Evolutionary conservation across 1,140 invertebrate species (phyloP).

Genomic region (silkworm (Bombyx mori)): DNA sequence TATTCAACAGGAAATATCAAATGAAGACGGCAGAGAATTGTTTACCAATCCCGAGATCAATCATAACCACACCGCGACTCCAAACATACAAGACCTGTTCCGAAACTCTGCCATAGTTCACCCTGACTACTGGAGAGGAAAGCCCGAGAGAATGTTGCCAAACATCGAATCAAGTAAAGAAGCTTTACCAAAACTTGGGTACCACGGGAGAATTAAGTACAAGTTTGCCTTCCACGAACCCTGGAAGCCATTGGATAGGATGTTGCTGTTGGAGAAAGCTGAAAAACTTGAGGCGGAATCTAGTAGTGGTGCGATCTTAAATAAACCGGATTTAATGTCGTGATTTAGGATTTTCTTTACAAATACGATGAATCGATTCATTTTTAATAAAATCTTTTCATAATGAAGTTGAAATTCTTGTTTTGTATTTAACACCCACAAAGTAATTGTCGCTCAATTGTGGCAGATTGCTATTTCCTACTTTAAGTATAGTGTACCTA

Average conservation of each 20-base stretch:
- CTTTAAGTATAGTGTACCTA: no score
- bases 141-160: slow-evolving; percentile 20
- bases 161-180: slow-evolving; percentile 15
- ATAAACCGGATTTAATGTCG: slow-evolving; percentile 16
- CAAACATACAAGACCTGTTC: slow-evolving; percentile 32
- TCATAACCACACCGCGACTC: slow-evolving; percentile 4
- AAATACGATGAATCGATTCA: background rate
- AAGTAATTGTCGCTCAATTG: no score
- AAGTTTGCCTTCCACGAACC: slow-evolving; percentile 59
- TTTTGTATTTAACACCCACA: no score
- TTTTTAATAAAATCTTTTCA: no score
- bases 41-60: slow-evolving; percentile 20
- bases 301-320: slow-evolving; percentile 11
- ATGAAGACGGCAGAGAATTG: slow-evolving; percentile 26
- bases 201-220: slow-evolving; percentile 48
- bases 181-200: slow-evolving; percentile 36
- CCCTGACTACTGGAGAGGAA: slow-evolving; percentile 44
- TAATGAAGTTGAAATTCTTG: no score
- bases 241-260: slow-evolving; percentile 49
- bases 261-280: slow-evolving; percentile 39
- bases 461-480: no score
- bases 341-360: slow-evolving; percentile 29
- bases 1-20: slow-evolving; percentile 47
- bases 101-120: slow-evolving; percentile 41
- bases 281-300: slow-evolving; percentile 33